Evolutionary conservation across 2,888 invertebrate species (phyloP).

Genomic region (Seladonia tumulorum): DNA sequence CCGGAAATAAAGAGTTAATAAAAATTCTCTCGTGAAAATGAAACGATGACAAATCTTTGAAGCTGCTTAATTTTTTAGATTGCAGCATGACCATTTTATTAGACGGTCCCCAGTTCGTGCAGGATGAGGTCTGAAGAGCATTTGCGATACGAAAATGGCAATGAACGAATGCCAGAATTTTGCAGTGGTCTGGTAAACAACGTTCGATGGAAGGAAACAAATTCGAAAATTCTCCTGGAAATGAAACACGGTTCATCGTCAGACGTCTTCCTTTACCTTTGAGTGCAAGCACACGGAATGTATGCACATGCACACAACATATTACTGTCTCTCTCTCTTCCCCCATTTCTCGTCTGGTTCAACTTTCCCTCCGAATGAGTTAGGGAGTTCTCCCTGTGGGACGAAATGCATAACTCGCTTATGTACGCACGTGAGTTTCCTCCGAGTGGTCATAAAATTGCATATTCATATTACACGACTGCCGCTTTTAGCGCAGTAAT

Average conservation of each 20-base stretch:
- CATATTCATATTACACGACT: constrained; percentile 74
- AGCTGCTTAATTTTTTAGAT: too few species aligned
- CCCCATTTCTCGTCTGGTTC: constrained; percentile 16
- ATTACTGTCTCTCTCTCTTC: neutral
- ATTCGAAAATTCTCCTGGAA: constrained; percentile 62
- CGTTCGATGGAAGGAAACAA: constrained; percentile 53
- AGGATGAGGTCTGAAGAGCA: neutral
- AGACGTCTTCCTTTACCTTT: neutral
- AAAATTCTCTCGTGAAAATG: neutral
- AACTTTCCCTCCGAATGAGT: constrained; percentile 71
- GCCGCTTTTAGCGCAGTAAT: constrained; percentile 63
- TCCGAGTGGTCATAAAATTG: constrained; percentile 73
- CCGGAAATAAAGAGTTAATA: neutral
- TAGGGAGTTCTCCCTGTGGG: constrained; percentile 51
- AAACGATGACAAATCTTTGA: too few species aligned
- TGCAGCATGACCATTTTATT: neutral
- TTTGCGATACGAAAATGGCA: neutral
- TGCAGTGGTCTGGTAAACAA: neutral
- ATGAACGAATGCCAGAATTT: neutral
- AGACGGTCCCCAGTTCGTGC: neutral
- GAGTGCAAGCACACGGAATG: constrained; percentile 7
- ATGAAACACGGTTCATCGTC: constrained; percentile 53
- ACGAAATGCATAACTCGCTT: constrained; percentile 69
- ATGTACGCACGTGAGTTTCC: constrained; percentile 68
- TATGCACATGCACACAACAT: constrained; percentile 31